Percentiles rank a stretch among this genome's conserved stretches.
Conservation (phyloP, 2,797 vertebrate genomes). For the Enteromius thamalakanensis region DNA sequence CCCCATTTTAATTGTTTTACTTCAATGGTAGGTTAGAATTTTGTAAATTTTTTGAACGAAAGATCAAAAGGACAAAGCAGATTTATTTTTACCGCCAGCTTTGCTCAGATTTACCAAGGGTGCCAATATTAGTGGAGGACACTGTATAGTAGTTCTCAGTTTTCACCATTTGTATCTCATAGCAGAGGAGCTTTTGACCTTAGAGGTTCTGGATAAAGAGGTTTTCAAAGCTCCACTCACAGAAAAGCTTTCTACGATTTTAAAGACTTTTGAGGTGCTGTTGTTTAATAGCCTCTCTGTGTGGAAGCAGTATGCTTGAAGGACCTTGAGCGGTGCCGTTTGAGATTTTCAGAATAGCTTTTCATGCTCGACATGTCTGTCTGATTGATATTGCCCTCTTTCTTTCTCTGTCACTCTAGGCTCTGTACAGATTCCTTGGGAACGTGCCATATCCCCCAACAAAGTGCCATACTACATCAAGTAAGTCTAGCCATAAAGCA, state of each 20-base stretch:
- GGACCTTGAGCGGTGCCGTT: conserved; percentile 54
- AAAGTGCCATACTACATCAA: conserved; percentile 99
- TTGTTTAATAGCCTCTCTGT: conserved; percentile 41
- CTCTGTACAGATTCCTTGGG: conserved; percentile 98
- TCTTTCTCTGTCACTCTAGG: conserved; percentile 73
- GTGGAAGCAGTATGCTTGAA: conserved; percentile 60
- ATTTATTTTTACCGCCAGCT: too few species aligned
- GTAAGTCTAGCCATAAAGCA: conserved; percentile 80
- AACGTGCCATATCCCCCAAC: conserved; percentile 97
- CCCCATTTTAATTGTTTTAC: too few species aligned
- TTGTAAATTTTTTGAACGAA: too few species aligned
- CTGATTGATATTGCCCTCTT: conserved; percentile 58
- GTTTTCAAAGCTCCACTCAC: neutral
- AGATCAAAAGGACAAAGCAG: too few species aligned
- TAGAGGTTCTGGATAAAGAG: neutral
- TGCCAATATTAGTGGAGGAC: too few species aligned
- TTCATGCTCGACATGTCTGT: conserved; percentile 63
- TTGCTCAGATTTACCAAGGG: too few species aligned
- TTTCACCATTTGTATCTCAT: conserved; percentile 17
- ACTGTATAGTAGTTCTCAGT: neutral
- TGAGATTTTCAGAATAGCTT: conserved; percentile 63
- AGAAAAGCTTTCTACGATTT: conserved; percentile 22
- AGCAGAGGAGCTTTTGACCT: conserved; percentile 1
- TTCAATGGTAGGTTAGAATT: too few species aligned
- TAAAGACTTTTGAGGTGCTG: neutral